Evolutionary conservation across 2,888 invertebrate species (phyloP).

Genomic region (Drosophila mayaguana): DNA sequence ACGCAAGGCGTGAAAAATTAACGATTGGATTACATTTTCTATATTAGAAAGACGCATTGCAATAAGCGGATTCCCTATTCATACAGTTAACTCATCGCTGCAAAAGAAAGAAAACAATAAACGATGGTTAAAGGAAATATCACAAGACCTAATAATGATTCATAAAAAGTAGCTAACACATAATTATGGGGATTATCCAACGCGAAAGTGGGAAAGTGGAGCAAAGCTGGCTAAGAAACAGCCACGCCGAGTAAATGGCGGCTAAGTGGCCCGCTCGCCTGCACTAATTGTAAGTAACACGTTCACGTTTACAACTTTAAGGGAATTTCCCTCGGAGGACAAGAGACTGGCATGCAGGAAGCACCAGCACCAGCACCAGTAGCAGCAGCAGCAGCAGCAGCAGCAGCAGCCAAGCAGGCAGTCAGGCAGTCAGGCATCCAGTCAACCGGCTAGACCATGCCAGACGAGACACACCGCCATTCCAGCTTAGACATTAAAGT

Average conservation of each 20-base stretch:
- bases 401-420: conserved; percentile 53
- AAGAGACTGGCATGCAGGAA: conserved; percentile 40
- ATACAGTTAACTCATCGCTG: background rate
- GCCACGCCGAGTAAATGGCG: conserved; percentile 45
- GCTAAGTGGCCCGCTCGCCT: conserved; percentile 68
- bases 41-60: background rate
- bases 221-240: conserved; percentile 19
- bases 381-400: conserved; percentile 11
- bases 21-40: background rate
- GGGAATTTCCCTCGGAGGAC: conserved; percentile 68
- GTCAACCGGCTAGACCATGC: conserved; percentile 63
- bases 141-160: conserved; percentile 54
- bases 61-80: background rate
- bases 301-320: conserved; percentile 78
- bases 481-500: conserved; percentile 79
- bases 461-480: conserved; percentile 37
- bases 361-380: conserved; percentile 1
- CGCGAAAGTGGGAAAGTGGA: background rate
- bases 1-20: conserved; percentile 9
- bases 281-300: conserved; percentile 79
- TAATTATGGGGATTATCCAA: conserved; percentile 70
- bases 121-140: background rate
- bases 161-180: conserved; percentile 63
- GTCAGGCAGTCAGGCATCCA: conserved; percentile 53
- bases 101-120: background rate